Evolutionary conservation across 2,797 vertebrate species (phyloP).

Genomic region (Tinamus major): DNA sequence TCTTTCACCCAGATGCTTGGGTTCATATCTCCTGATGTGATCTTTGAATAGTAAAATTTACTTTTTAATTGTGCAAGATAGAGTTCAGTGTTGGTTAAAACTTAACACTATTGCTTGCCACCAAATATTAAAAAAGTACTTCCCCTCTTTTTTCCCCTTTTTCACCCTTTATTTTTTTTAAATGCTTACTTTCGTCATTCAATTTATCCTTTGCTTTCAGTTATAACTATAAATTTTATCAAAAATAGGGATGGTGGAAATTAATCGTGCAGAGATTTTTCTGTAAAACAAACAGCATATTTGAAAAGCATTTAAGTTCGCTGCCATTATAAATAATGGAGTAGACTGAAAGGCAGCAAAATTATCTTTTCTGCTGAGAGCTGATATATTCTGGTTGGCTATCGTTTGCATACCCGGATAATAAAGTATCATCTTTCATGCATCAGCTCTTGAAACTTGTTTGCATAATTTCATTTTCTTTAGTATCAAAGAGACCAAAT

Average conservation of each 20-base stretch:
- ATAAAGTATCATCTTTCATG: not conserved
- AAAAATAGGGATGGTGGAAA: not conserved
- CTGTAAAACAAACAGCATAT: not conserved
- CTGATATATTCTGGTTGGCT: not conserved
- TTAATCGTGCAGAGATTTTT: not conserved
- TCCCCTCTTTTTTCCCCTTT: not conserved
- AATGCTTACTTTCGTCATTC: not conserved
- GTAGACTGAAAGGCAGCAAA: not conserved
- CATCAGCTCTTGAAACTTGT: not conserved
- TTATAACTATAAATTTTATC: not conserved
- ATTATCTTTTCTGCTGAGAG: not conserved
- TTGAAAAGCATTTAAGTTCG: not conserved
- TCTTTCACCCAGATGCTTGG: not conserved
- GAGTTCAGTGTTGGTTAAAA: not conserved
- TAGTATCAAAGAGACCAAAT: not conserved
- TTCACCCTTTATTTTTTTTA: not conserved
- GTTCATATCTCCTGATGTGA: not conserved
- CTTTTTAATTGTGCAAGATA: not conserved
- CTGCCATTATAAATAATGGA: not conserved
- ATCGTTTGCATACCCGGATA: not conserved
- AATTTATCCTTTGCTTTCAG: constrained; percentile 22
- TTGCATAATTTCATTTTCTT: not conserved
- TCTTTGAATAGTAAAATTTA: not conserved
- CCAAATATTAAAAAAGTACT: not conserved
- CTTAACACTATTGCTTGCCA: not conserved